A percentile compares a stretch with the other conserved stretches of the same genome.
Conservation (phyloP, 2,797 vertebrate species). For the Mus spretus region DNA sequence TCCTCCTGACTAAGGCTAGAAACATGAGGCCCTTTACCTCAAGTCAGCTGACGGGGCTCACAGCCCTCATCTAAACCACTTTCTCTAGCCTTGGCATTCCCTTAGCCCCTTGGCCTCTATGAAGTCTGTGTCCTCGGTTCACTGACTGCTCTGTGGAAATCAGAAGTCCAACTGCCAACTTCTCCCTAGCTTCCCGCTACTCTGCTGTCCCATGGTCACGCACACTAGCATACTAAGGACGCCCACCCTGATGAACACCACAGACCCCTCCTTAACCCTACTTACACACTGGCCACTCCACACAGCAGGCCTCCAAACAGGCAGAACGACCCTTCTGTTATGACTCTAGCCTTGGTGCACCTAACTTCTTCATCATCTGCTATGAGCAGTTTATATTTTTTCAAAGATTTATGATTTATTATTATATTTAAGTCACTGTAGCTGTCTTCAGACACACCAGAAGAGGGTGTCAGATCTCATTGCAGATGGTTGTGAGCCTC, state of each 20-base stretch:
- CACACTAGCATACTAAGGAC: neutral
- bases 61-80: neutral
- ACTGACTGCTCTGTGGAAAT: neutral
- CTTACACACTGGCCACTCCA: neutral
- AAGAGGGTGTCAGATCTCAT: too few relatives aligned
- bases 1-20: neutral
- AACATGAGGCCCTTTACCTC: neutral
- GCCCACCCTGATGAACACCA: neutral
- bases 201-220: neutral
- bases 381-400: neutral
- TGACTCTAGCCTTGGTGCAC: neutral
- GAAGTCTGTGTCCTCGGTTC: neutral
- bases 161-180: neutral
- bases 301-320: neutral
- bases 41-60: neutral
- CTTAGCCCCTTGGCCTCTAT: neutral
- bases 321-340: neutral
- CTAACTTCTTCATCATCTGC: neutral
- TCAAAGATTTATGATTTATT: too few relatives aligned
- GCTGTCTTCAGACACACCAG: too few relatives aligned
- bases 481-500: too few relatives aligned
- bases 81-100: neutral
- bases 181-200: neutral
- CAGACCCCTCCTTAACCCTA: neutral
- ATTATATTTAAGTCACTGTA: too few relatives aligned